Conservation (phyloP, 2,113 vertebrate species). For the Craseonycteris thonglongyai region DNA sequence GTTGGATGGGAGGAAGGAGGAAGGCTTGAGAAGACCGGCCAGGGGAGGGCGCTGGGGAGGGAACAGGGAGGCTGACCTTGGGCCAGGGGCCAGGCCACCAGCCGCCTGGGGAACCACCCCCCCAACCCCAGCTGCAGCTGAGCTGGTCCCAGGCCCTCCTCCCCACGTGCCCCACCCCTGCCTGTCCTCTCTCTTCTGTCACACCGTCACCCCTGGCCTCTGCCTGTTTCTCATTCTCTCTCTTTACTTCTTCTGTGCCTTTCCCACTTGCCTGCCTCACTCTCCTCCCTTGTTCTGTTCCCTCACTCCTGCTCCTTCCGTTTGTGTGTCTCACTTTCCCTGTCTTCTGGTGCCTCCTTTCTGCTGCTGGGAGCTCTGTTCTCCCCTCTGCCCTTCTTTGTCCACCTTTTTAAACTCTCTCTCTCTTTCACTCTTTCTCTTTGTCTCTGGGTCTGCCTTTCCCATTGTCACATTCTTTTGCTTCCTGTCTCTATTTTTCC, state of each 20-base stretch:
- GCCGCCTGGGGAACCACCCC: not conserved
- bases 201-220: rapidly evolving
- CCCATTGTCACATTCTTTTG: no score
- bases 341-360: no score
- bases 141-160: not conserved
- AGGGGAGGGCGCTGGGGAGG: not conserved
- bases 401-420: not conserved
- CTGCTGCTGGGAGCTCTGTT: no score
- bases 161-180: rapidly evolving
- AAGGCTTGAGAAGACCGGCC: not conserved
- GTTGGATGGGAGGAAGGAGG: not conserved
- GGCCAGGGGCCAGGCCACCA: not conserved
- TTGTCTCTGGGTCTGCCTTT: not conserved
- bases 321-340: not conserved
- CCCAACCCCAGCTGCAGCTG: not conserved
- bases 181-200: no score
- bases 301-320: not conserved
- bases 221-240: not conserved
- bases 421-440: not conserved
- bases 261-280: not conserved
- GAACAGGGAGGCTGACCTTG: not conserved
- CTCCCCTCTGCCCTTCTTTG: not conserved
- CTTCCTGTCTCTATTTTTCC: not conserved
- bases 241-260: no score
- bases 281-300: not conserved